phyloP scores from a whole-genome alignment of 2,888 invertebrate species.

The Nomada flava region DNA sequence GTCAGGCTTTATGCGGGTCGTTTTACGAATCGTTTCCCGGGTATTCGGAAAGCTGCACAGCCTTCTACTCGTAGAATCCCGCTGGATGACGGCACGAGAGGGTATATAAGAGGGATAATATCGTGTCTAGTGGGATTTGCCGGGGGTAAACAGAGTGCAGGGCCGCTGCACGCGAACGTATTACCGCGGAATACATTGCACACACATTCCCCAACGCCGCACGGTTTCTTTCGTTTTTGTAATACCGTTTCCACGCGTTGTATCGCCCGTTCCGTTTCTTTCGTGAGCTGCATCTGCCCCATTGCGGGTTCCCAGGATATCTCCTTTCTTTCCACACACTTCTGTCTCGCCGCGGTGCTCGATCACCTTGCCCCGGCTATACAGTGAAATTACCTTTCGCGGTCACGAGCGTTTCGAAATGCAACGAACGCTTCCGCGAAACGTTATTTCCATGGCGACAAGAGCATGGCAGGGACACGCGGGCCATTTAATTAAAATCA shows the following conservation, averaged over 20 bases:
- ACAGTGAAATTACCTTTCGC: constrained; percentile 1
- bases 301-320: constrained; percentile 2
- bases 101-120: constrained; percentile 75
- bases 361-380: background rate
- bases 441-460: constrained; percentile 1
- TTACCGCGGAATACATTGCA: constrained; percentile 69
- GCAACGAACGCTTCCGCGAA: background rate
- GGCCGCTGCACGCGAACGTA: constrained; percentile 71
- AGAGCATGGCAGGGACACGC: background rate
- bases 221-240: constrained; percentile 57
- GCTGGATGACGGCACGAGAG: constrained; percentile 62
- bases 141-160: constrained; percentile 71
- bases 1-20: constrained; percentile 54
- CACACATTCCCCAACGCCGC: constrained; percentile 30
- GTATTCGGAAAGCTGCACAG: constrained; percentile 57
- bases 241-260: constrained; percentile 23
- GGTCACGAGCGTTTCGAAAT: background rate
- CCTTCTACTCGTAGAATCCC: constrained; percentile 57
- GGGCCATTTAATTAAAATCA: constrained; percentile 48
- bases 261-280: constrained; percentile 11
- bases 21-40: constrained; percentile 64
- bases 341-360: background rate
- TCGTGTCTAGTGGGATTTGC: constrained; percentile 75
- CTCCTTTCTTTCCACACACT: background rate
- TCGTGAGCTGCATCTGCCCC: constrained; percentile 11